A percentile compares a stretch with the other conserved stretches of the same genome.
phyloP scores from a whole-genome alignment of 1,140 invertebrate genomes.

The Hylyphantes graminicola region DNA sequence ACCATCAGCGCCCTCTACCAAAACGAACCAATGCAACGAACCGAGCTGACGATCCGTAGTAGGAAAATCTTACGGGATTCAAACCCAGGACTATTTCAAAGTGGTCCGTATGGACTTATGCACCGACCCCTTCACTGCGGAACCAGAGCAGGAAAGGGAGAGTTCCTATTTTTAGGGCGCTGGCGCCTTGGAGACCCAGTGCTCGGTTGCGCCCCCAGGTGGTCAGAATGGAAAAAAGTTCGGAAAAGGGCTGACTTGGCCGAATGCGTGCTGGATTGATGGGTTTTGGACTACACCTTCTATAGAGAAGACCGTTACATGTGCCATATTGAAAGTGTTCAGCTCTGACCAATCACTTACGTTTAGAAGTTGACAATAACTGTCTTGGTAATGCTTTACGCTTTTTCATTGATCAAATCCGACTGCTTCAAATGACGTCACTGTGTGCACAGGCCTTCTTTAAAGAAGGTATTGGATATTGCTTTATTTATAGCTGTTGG shows the following conservation, averaged over 20 bases:
- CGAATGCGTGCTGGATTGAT: conserved; percentile 74
- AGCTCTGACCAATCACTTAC: too few species aligned
- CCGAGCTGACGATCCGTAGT: conserved; percentile 74
- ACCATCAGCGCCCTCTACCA: conserved; percentile 76
- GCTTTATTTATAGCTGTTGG: too few species aligned
- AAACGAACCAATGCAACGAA: conserved; percentile 74
- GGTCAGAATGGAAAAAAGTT: conserved; percentile 76
- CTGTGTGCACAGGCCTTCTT: too few species aligned
- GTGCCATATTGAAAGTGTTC: too few species aligned
- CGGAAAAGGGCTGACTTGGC: conserved; percentile 72
- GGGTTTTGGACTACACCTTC: neutral
- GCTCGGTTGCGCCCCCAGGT: conserved; percentile 78
- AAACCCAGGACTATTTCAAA: conserved; percentile 1
- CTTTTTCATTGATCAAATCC: too few species aligned
- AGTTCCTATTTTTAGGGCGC: conserved; percentile 83
- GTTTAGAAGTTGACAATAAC: too few species aligned
- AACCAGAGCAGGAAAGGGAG: conserved; percentile 76
- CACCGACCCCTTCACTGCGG: conserved; percentile 76
- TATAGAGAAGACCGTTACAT: too few species aligned
- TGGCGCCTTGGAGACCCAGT: conserved; percentile 77
- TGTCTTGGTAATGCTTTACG: too few species aligned
- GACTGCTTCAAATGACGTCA: too few species aligned
- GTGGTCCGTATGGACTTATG: conserved; percentile 61
- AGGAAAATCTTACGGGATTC: conserved; percentile 3
- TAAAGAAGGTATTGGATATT: too few species aligned